Evolutionary conservation across 2,113 vertebrate species (phyloP), one percentile per base, ranked within the genome.

Genomic region (Aphyosemion australe): DNA sequence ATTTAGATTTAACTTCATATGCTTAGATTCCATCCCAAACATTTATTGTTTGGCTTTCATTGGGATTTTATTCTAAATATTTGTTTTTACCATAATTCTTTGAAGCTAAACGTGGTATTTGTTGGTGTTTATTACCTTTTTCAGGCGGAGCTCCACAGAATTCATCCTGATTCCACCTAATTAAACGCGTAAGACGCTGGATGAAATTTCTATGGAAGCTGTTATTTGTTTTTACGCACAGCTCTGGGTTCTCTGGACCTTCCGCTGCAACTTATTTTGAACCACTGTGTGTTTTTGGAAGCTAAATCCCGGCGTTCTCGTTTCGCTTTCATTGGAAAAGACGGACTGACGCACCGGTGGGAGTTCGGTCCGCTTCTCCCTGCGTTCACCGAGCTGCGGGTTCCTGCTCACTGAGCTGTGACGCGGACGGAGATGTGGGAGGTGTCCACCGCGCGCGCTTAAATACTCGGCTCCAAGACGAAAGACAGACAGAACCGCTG

Each of bases 381-480:
- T 16, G 18, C 45, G 60, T 69, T 55, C 10, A 8, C 26, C 13
- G 52, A 16, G 63, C 63, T 6, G 18, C 6, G 15, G n/a, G 69
- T n/a, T 2, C 11, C 60, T 8, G 16, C 49, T 62, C 16, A 1
- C 20, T 8, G 18, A 8, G 32, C 46, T 1, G 71, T 92, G 90
- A 92, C 90, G 91, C 45, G 31, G 0, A 0, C 6, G 2, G 39
- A 87, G 88, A 55, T 64, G 12, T 13, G 48, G 89, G 89, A 65
- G 83, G 76, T 61, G 49, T 14, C 60, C n/a, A 3, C 14, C 2
- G 18, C 0, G 32, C 0, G 32, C 7, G 32, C 41, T 70, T 90
- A 87, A 80, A 84, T 86, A 72, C 61, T 41, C 18, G 2, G 18
- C 20, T 67, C 15, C 56, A 13, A 13, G 14, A 69, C 19, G 20